Evolutionary conservation across 2,888 invertebrate genomes (phyloP), one percentile per base, ranked within the genome.

Genomic region (Chrysina gloriosa): DNA sequence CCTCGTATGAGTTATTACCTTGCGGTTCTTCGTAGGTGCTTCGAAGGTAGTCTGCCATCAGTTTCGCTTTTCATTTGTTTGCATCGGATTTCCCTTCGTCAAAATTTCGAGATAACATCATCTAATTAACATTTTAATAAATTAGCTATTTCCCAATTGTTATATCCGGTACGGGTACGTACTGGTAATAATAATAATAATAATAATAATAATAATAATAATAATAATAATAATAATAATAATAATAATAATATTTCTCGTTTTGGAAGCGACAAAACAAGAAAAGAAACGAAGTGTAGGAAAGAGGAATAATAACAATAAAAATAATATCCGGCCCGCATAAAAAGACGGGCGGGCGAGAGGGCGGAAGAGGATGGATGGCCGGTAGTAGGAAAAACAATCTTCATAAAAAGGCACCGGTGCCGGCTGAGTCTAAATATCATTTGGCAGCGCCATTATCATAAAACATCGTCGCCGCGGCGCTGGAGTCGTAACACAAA

Each of bases 391-490:
- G 23, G 34, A 54, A 21, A 58, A 42, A 61, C 58, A 61, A 61
- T 61, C 58, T 61, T 42, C 58, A 61, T 61, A 61, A 61, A 61
- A 61, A 61, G 58, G 25, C 31, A 19, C 52, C 16, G 31, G 31
- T 31, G 52, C 11, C 27, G 25, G 39, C 19, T 45, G 58, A 23
- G 58, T 42, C 58, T 61, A 61, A 61, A 61, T 61, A 61, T 61
- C 58, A 42, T 61, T 61, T 61, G 58, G 58, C 58, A 61, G 42
- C 14, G 42, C 58, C 58, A 61, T 61, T 61, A 61, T 61, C 42
- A 61, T 61, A 61, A 61, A 61, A 61, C 58, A 61, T 61, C 39
- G 58, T 42, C 58, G 58, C 27, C 52, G n/a, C 16, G 52, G 42
- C 58, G 27, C 42, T 7, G 42, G 42, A 39, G 27, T 42, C 39